Base-by-base conservation (phyloP, 2,113 vertebrate species). In the Pseudolaguvia tuberculata region DNA sequence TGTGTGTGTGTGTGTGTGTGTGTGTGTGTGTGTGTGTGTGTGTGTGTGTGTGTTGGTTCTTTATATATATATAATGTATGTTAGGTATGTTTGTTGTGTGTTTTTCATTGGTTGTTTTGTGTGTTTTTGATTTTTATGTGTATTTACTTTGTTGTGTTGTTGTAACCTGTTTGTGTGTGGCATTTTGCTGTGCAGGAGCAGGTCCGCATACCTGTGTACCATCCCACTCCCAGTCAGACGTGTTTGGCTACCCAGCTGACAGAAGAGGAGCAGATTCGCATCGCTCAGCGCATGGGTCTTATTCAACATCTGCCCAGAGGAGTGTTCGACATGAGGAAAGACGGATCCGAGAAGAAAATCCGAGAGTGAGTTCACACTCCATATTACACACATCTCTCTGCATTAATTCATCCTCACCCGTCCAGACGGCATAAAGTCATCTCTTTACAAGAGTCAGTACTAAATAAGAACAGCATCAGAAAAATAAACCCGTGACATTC, bases 291-390 rank as follows among this genome's bases (percentile, higher is more conserved):
- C 77, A 97, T 98, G 79, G 97, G 96, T 84, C 96, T 98, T 85
- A 99, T 99, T 85, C 96, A 99, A 86, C 97, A 98, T 87, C 93
- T 99, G 47, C 97, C 97, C 42, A 95, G 92, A 77, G 97, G 97
- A 23, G 93, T 98, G 83, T 98, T 97, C 61, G 95, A 98, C 63
- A 92, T 93, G 79, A 95, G 94, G 15, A 89, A 92, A 72, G 95
- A 98, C 3, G 94, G 94, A 82, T 96, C 95, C 0, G 96, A 99
- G 90, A 99, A 99, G 82, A 98, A 98, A 91, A 98, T 98, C 84
- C 90, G 96, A 90, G 97, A 99, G 97, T 98, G 82, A 97, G 96
- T 86, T 25, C 42, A 29, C 3, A 11, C 35, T 27, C 29, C 17
- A 9, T 9, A 52, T 23, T 10, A 42, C 39, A 42, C 4, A 42